Conservation (phyloP, 2,888 invertebrate species). For the Lasioglossum lativentre region DNA sequence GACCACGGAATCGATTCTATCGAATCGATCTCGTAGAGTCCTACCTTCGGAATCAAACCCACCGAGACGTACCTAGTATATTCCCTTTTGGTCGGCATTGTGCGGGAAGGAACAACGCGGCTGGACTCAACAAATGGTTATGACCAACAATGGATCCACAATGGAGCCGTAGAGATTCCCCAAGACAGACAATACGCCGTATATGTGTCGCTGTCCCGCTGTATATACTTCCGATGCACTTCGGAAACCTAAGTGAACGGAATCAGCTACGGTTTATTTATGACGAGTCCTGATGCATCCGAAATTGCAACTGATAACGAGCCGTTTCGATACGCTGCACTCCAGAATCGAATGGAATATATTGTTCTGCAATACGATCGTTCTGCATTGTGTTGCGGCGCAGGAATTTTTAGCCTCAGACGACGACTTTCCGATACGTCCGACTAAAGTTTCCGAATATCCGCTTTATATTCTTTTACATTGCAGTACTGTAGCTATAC, state of each 20-base stretch:
- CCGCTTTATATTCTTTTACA: neutral
- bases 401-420: slow-evolving; percentile 21
- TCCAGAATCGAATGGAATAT: slow-evolving; percentile 9
- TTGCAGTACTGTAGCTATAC: neutral
- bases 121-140: slow-evolving; percentile 55
- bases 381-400: neutral
- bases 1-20: neutral
- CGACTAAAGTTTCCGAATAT: neutral
- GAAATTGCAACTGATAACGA: slow-evolving; percentile 1
- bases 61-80: slow-evolving; percentile 16
- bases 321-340: neutral
- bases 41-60: slow-evolving; percentile 21
- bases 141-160: slow-evolving; percentile 54
- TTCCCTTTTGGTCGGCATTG: slow-evolving; percentile 46
- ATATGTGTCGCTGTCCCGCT: slow-evolving; percentile 7
- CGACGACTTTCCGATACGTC: neutral
- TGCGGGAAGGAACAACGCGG: slow-evolving; percentile 44
- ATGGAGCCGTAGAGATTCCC: slow-evolving; percentile 40
- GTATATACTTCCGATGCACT: slow-evolving; percentile 31
- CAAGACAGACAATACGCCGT: slow-evolving; percentile 39
- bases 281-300: neutral
- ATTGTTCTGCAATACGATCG: neutral
- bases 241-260: slow-evolving; percentile 3
- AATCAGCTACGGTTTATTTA: slow-evolving; percentile 18
- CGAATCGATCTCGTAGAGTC: neutral